Conservation (phyloP, 1,140 invertebrate genomes). For the Pseudomyrmex gracilis region DNA sequence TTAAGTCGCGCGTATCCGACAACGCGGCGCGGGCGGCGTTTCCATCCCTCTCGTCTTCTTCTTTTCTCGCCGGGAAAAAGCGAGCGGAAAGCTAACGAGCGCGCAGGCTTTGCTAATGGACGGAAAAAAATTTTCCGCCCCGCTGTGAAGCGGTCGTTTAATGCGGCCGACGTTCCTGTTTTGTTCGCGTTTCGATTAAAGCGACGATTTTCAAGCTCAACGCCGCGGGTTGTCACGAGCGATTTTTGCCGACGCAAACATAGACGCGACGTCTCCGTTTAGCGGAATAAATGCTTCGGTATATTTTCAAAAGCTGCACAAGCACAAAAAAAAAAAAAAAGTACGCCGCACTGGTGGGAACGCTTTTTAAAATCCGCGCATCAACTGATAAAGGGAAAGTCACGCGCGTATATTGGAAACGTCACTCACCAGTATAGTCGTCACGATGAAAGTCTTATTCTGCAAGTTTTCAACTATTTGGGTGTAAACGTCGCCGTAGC, state of each 20-base stretch:
- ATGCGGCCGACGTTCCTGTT: slow-evolving; percentile 57
- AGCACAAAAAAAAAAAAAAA: too few relatives aligned
- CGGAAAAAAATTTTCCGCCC: slow-evolving; percentile 55
- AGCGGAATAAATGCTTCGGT: neutral
- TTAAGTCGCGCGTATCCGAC: slow-evolving; percentile 60
- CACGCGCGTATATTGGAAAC: neutral
- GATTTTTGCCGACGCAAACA: slow-evolving; percentile 43
- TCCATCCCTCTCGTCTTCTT: slow-evolving; percentile 33
- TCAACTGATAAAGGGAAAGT: neutral
- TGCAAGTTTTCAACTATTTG: slow-evolving; percentile 94
- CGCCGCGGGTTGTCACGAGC: neutral
- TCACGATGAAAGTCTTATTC: slow-evolving; percentile 96
- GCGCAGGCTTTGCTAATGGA: slow-evolving; percentile 45
- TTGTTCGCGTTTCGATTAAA: slow-evolving; percentile 62
- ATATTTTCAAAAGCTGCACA: neutral
- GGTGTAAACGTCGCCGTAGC: slow-evolving; percentile 92
- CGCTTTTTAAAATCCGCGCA: neutral
- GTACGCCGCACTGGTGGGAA: too few relatives aligned
- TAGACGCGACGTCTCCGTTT: slow-evolving; percentile 3
- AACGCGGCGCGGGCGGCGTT: neutral
- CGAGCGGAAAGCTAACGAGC: slow-evolving; percentile 57
- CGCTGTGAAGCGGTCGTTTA: slow-evolving; percentile 38
- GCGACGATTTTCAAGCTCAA: slow-evolving; percentile 53
- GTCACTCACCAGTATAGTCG: slow-evolving; percentile 94
- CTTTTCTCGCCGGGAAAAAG: neutral